phyloP scores from a whole-genome alignment of 2,797 vertebrate genomes.

The Tenualosa ilisha region DNA sequence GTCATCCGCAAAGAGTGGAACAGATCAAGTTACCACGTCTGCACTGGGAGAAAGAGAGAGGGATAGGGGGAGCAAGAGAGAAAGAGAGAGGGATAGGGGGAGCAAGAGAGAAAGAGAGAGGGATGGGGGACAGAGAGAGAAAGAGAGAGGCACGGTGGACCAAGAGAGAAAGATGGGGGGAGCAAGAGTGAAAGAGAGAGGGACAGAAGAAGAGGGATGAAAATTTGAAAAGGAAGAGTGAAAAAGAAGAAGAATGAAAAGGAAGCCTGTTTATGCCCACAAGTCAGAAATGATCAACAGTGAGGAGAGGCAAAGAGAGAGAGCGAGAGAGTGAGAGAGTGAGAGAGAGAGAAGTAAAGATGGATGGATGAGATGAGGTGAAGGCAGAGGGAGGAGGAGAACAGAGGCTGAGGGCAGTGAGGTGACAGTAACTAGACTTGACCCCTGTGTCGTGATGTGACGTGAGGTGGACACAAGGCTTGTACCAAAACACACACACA shows the following conservation, averaged over 20 bases:
- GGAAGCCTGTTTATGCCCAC: background rate
- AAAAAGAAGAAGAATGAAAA: background rate
- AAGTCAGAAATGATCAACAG: background rate
- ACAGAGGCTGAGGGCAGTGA: background rate
- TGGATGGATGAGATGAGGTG: background rate
- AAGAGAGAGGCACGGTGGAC: background rate
- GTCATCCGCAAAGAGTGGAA: slow-evolving; percentile 55
- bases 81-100: background rate
- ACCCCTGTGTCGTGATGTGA: background rate
- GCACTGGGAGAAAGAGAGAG: background rate
- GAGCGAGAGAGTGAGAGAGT: background rate
- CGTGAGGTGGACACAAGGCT: background rate
- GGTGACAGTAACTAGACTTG: slow-evolving; percentile 13
- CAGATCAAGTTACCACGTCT: slow-evolving; percentile 56
- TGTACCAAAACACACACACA: background rate
- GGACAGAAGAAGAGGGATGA: background rate
- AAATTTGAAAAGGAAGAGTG: background rate
- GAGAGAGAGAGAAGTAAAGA: background rate
- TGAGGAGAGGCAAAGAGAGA: background rate
- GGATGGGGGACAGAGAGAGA: background rate
- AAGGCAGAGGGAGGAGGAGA: background rate
- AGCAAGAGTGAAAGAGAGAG: background rate
- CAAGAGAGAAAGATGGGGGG: background rate
- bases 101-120: background rate
- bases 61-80: background rate